A percentile compares a stretch with the other conserved stretches of the same genome.
These are phyloP conservation scores for Ianthella basta DNA, from an alignment of 37 sponge, comb jelly and placozoan species.

Conservation along the genomic window DNA sequence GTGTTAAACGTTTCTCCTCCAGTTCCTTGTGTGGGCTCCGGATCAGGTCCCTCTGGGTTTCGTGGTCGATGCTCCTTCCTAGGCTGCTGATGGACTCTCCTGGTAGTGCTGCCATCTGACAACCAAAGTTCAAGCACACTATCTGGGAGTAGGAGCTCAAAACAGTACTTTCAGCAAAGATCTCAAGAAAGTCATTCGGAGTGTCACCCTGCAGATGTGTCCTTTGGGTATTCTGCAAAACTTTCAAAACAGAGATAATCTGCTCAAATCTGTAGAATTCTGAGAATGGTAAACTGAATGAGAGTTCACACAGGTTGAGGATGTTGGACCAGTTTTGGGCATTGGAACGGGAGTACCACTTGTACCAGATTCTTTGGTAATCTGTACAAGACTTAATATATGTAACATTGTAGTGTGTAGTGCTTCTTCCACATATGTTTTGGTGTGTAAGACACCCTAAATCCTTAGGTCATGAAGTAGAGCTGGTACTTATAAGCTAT, in stretches of 20 bases:
- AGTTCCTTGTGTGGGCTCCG: not conserved
- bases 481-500: no score
- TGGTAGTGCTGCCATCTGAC: constrained; percentile 40
- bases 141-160: constrained; percentile 31
- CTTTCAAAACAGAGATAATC: constrained; percentile 51
- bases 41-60: not conserved
- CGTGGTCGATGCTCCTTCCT: constrained; percentile 49
- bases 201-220: constrained; percentile 37
- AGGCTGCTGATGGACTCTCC: constrained; percentile 52
- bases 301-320: constrained; percentile 31
- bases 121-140: constrained; percentile 56
- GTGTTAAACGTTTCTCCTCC: not conserved
- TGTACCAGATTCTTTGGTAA: constrained; percentile 4
- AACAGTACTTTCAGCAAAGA: constrained; percentile 59
- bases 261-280: constrained; percentile 43
- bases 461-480: no score
- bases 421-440: no score
- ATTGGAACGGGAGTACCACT: not conserved
- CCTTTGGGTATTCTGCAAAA: constrained; percentile 45
- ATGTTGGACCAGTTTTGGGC: constrained; percentile 6
- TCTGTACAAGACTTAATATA: no score
- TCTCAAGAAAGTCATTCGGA: constrained; percentile 63
- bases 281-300: constrained; percentile 59
- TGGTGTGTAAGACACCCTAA: no score
- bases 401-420: no score